These are phyloP conservation scores for Lycodopsis pacificus DNA, from an alignment of 2,797 vertebrate genomes.

Conservation along the genomic window DNA sequence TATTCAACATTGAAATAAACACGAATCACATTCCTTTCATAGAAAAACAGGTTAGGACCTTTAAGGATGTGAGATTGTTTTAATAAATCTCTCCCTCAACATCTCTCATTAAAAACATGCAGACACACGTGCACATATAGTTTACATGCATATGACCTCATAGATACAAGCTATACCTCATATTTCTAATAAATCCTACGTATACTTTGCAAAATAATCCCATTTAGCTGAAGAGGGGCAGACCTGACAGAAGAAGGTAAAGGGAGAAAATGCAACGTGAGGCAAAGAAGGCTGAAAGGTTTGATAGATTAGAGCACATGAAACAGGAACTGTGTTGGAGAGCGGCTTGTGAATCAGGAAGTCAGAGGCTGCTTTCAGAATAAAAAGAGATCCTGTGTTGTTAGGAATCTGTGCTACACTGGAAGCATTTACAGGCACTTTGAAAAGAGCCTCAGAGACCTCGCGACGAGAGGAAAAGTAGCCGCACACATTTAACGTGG, in stretches of 20 bases:
- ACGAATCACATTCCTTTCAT: background rate
- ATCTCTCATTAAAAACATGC: background rate
- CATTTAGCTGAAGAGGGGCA: background rate
- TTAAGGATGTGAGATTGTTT: background rate
- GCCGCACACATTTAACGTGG: slow-evolving; percentile 66
- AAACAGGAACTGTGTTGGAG: slow-evolving; percentile 23
- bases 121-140: background rate
- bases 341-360: slow-evolving; percentile 6
- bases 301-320: slow-evolving; percentile 30
- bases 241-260: background rate
- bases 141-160: background rate
- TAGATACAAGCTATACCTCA: background rate
- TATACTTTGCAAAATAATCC: background rate
- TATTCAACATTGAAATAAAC: background rate
- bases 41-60: background rate
- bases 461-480: slow-evolving; percentile 67
- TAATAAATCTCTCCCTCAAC: background rate
- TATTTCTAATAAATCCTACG: slow-evolving; percentile 2
- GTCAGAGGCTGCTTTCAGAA: slow-evolving; percentile 56
- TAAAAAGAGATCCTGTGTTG: slow-evolving; percentile 55
- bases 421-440: slow-evolving; percentile 69
- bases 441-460: slow-evolving; percentile 73
- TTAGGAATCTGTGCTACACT: slow-evolving; percentile 57
- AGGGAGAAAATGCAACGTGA: slow-evolving; percentile 7
- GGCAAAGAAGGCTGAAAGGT: slow-evolving; percentile 10